Evolutionary conservation across 1,140 invertebrate genomes (phyloP), one percentile per base, ranked within the genome.

Genomic region (Solenopsis invicta): DNA sequence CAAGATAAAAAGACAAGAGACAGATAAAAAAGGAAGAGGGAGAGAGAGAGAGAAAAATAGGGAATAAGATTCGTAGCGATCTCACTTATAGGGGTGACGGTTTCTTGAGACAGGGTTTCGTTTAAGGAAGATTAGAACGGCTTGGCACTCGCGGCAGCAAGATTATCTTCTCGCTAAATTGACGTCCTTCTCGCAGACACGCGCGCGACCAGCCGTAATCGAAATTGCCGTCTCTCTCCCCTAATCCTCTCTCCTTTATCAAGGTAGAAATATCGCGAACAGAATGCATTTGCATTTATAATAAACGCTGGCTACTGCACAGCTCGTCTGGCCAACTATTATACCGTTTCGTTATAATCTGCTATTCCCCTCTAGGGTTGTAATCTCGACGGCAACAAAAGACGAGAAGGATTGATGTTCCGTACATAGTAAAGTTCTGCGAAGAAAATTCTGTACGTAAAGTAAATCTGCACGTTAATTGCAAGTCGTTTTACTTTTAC

Each of bases 261-360:
- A 61, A 13, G 29, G 18, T n/a, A 75, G 69, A 74, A 81, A 75
- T 84, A 84, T 84, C 54, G 8, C 69, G 69, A 24, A 6, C 56
- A 61, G 56, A 84, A 75, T 75, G 69, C 80, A 84, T 84, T 84
- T 62, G 69, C 80, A 84, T 84, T 84, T 61, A 74, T 84, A 84
- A 84, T 84, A 84, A 81, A 67, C 67, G 29, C 24, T 50, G 45
- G 41, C 12, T 84, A 84, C 8, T 74, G 67, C 29, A 75, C 45
- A 48, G 24, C 13, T n/a, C 48, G 29, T 74, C 80, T 37, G 41
- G 18, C 45, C 52, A 48, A 45, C 45, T 75, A 50, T 62, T 84
- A 84, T 50, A 84, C 24, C 41, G 69, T 84, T 75, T 75, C 54
- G 13, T 84, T 50, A 41, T 84, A 84, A 84, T 81, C 37, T 24